These are phyloP conservation scores for Astreopora myriophthalma DNA, from an alignment of 64 coral and sea anemone species.

Conservation along the genomic window DNA sequence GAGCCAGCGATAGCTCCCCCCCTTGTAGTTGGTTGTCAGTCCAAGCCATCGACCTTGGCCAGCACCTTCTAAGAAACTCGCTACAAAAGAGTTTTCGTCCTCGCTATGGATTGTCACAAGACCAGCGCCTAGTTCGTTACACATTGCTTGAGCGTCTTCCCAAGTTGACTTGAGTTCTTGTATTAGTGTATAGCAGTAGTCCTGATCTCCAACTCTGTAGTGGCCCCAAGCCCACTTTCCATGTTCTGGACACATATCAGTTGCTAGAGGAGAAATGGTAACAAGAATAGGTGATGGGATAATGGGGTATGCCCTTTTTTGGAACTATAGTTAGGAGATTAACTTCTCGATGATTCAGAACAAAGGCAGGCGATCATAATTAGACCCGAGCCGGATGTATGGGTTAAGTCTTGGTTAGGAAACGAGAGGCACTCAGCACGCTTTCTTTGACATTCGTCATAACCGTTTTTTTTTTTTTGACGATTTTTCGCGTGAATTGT, in stretches of 20 bases:
- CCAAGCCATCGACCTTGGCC: neutral
- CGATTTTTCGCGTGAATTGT: too few species aligned
- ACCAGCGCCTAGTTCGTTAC: neutral
- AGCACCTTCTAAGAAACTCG: neutral
- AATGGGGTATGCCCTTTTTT: too few species aligned
- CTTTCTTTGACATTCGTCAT: too few species aligned
- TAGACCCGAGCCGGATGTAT: too few species aligned
- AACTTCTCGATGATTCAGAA: too few species aligned
- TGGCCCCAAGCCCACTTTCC: neutral
- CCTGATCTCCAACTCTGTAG: neutral
- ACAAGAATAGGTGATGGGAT: too few species aligned
- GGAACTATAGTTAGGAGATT: too few species aligned
- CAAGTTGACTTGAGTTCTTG: neutral
- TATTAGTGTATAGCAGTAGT: neutral
- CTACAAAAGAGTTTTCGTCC: constrained; percentile 6
- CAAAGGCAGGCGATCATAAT: too few species aligned
- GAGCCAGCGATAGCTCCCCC: neutral
- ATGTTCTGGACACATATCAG: neutral
- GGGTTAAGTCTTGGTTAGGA: too few species aligned
- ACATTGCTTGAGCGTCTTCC: neutral
- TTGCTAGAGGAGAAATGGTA: neutral
- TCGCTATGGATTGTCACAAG: constrained; percentile 8
- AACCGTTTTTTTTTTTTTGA: too few species aligned
- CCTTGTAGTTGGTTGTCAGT: neutral
- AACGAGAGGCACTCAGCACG: too few species aligned